Base-by-base conservation (phyloP, 2,797 vertebrate species). In the Synaphobranchus kaupii region DNA sequence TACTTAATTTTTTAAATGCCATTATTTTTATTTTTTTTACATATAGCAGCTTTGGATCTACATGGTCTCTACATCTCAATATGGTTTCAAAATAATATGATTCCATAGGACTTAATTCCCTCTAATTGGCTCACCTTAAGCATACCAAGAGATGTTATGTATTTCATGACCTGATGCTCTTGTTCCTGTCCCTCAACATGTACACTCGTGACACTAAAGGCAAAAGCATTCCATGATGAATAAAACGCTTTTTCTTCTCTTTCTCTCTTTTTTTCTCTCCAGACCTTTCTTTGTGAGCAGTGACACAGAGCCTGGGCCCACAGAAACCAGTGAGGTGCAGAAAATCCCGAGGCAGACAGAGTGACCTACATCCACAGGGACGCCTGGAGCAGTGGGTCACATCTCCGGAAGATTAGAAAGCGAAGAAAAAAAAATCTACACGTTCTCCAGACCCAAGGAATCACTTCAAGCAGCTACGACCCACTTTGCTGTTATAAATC, bases 351-450 rank as follows among this genome's bases (percentile, higher is more conserved):
- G 92, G 92, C 95, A 95, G 95, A 96, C 94, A 22, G 90, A 92
- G 86, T 91, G 93, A 95, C 95, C 94, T 94, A 95, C 93, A 94
- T 96, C 95, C 92, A 90, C 91, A 91, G 87, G 88, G 89, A 88
- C 89, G 89, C 85, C 86, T 87, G 90, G 86, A 93, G 94, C 94
- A 92, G 90, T 92, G 88, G 93, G 92, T 91, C 93, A 90, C 90
- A 78, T 90, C 89, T 88, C 66, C 34, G 76, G 88, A 91, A 89
- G 91, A 86, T 60, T 85, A 86, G 81, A 66, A 86, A 89, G 89
- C 85, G 89, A 85, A 83, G 84, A 31, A 31, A 39, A 39, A 88
- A 92, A 89, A 89, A 31, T 63, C 54, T 63, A 86, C 84, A 84
- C 76, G 84, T 87, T 85, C 85, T 82, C 58, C 85, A 84, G 88